Evolutionary conservation across 2,797 vertebrate species (phyloP).

Genomic region (Crossoptilon crossoptilon): DNA sequence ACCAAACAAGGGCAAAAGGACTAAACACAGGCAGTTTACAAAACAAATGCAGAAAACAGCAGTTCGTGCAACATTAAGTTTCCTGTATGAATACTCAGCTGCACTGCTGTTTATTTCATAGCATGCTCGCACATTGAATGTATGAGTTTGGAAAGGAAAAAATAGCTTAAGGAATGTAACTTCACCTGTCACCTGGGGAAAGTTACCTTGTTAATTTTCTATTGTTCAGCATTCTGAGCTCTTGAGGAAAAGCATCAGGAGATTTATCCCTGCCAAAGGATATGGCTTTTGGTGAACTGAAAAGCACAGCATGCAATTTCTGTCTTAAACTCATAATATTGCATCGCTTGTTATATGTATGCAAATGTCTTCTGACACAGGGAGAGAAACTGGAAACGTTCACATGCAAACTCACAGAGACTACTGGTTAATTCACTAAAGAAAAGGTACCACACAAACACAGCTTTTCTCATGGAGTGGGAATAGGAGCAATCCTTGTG

Average conservation of each 20-base stretch:
- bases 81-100: not conserved
- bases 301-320: not conserved
- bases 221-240: not conserved
- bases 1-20: not conserved
- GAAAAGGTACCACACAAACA: not conserved
- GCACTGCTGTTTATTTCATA: not conserved
- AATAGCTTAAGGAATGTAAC: not conserved
- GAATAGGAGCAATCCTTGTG: not conserved
- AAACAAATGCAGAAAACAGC: not conserved
- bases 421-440: not conserved
- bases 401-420: not conserved
- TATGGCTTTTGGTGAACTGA: conserved; percentile 16
- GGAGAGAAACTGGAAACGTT: accelerated
- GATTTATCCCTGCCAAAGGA: conserved; percentile 19
- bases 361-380: not conserved
- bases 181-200: conserved; percentile 36
- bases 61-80: not conserved
- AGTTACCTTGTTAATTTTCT: conserved; percentile 25
- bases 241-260: not conserved
- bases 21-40: conserved; percentile 14
- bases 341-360: not conserved
- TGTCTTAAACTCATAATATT: not conserved
- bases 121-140: not conserved
- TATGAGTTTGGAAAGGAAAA: not conserved
- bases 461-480: not conserved